A percentile compares a stretch with the other conserved stretches of the same genome.
These are phyloP conservation scores for Sclerurus mexicanus DNA, from an alignment of 2,113 vertebrate genomes.

Conservation along the genomic window DNA sequence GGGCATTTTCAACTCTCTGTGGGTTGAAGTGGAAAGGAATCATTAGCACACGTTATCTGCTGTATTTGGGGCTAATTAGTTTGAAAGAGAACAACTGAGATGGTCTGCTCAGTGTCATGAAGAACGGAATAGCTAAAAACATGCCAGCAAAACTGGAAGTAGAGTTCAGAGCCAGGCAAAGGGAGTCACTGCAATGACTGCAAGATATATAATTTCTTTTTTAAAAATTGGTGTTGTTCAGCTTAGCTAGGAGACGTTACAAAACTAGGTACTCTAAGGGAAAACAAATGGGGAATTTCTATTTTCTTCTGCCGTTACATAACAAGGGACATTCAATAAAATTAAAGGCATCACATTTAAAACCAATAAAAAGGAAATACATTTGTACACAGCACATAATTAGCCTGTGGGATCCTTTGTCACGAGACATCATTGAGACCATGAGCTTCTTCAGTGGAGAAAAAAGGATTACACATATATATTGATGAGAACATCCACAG, in stretches of 20 bases:
- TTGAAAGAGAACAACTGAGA: background rate
- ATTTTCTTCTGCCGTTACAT: background rate
- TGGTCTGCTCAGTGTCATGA: background rate
- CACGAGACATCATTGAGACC: constrained; percentile 19
- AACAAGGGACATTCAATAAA: constrained; percentile 47
- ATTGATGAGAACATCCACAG: constrained; percentile 56
- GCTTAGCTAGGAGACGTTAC: background rate
- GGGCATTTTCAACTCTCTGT: background rate
- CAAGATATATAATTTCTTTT: background rate
- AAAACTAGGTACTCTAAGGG: background rate
- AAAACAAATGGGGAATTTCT: background rate
- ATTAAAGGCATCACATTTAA: constrained; percentile 56
- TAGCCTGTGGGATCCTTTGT: background rate
- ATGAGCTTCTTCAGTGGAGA: background rate
- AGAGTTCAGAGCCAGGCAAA: constrained; percentile 3
- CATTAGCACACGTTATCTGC: background rate
- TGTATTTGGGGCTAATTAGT: background rate
- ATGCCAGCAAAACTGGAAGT: background rate
- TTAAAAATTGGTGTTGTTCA: background rate
- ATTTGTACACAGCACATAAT: constrained; percentile 44
- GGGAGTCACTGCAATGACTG: background rate
- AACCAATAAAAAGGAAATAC: constrained; percentile 56
- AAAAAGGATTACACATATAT: constrained; percentile 35
- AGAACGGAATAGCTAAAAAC: background rate
- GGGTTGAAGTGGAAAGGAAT: background rate